Percentiles rank a stretch among this genome's conserved stretches.
Conservation (phyloP, 64 coral and sea anemone species). For the Montipora capricornis region DNA sequence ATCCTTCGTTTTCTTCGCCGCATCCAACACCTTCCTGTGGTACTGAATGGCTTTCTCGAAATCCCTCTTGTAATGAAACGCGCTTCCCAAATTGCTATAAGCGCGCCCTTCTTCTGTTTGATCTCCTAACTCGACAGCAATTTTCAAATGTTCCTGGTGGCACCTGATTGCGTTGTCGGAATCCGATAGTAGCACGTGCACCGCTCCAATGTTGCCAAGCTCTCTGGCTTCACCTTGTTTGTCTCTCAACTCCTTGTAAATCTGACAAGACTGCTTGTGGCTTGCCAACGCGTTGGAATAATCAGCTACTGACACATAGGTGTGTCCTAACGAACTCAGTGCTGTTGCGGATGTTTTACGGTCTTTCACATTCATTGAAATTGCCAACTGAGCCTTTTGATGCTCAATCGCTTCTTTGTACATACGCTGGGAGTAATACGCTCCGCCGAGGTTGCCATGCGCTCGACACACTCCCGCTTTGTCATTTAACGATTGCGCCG, state of each 20-base stretch:
- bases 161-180: slow-evolving; percentile 82
- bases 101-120: slow-evolving; percentile 83
- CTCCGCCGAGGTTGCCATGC: slow-evolving; percentile 88
- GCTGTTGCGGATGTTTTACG: slow-evolving; percentile 77
- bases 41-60: slow-evolving; percentile 86
- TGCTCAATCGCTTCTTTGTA: slow-evolving; percentile 89
- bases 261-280: slow-evolving; percentile 80
- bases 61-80: slow-evolving; percentile 91
- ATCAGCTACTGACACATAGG: slow-evolving; percentile 81
- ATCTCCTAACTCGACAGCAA: slow-evolving; percentile 80
- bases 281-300: slow-evolving; percentile 82
- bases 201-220: slow-evolving; percentile 90
- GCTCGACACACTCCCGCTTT: slow-evolving; percentile 91
- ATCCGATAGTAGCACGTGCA: slow-evolving; percentile 81
- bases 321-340: slow-evolving; percentile 85
- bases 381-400: slow-evolving; percentile 78
- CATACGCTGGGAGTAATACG: slow-evolving; percentile 84
- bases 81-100: slow-evolving; percentile 95
- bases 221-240: slow-evolving; percentile 85
- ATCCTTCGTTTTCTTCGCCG: slow-evolving; percentile 86
- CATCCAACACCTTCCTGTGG: slow-evolving; percentile 78
- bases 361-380: slow-evolving; percentile 88
- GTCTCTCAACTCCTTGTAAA: slow-evolving; percentile 90
- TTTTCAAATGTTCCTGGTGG: slow-evolving; percentile 90
- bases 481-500: slow-evolving; percentile 85